A percentile compares a stretch with the other conserved stretches of the same genome.
phyloP scores from a whole-genome alignment of 1,140 invertebrate genomes.

The Drosophila miranda region DNA sequence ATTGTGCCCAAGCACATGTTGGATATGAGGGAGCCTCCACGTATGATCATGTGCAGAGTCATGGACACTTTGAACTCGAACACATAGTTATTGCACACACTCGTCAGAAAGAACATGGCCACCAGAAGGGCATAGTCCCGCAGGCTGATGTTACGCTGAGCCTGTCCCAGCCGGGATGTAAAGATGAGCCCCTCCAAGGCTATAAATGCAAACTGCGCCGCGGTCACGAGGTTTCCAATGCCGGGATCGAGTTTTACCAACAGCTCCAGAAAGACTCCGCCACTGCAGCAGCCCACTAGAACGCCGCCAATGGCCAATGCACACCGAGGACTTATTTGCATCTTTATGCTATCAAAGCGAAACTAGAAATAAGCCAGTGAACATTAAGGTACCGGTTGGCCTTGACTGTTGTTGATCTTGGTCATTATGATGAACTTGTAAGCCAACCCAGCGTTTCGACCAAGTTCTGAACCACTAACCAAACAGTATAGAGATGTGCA shows the following conservation, averaged over 20 bases:
- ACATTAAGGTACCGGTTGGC: background rate
- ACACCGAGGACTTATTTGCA: slow-evolving; percentile 9
- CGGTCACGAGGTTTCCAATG: slow-evolving; percentile 96
- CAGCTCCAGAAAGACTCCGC: slow-evolving; percentile 94
- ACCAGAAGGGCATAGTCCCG: slow-evolving; percentile 94
- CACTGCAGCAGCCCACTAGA: slow-evolving; percentile 95
- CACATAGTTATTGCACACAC: slow-evolving; percentile 97
- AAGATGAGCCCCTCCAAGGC: slow-evolving; percentile 95
- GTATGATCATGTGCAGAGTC: slow-evolving; percentile 99
- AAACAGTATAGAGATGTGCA: too few relatives aligned
- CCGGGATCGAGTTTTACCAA: slow-evolving; percentile 94
- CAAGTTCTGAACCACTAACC: slow-evolving; percentile 15
- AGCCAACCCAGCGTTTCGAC: slow-evolving; percentile 38
- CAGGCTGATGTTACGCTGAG: slow-evolving; percentile 87
- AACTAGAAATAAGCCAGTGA: background rate
- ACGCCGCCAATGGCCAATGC: slow-evolving; percentile 83
- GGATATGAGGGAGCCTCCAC: slow-evolving; percentile 97
- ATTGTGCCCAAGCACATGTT: slow-evolving; percentile 97
- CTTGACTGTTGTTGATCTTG: slow-evolving; percentile 13
- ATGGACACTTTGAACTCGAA: slow-evolving; percentile 98
- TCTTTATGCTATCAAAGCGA: background rate
- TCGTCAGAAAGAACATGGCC: slow-evolving; percentile 94
- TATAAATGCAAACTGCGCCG: slow-evolving; percentile 96
- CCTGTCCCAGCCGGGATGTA: slow-evolving; percentile 91
- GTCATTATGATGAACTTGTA: slow-evolving; percentile 23